Evolutionary conservation across 2,113 vertebrate genomes (phyloP).

Genomic region (Chrysemys picta): DNA sequence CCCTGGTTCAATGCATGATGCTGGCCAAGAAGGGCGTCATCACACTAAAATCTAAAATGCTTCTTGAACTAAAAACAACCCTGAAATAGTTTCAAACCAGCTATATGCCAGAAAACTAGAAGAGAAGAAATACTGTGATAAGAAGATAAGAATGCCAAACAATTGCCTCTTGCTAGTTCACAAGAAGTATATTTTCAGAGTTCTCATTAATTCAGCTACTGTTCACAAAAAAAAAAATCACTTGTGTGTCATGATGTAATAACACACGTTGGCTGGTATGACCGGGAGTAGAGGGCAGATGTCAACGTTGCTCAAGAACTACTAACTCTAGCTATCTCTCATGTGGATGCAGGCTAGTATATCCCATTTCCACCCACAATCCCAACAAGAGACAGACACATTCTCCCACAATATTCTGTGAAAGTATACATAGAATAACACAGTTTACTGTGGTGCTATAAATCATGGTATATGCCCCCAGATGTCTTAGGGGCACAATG

Average conservation of each 20-base stretch:
- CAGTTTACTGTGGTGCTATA: not conserved
- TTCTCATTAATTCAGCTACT: not conserved
- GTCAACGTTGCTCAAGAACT: not conserved
- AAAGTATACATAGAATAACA: not conserved
- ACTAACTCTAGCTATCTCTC: not conserved
- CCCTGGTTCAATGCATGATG: not conserved
- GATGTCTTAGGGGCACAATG: not conserved
- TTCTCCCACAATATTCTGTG: not conserved
- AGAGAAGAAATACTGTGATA: not conserved
- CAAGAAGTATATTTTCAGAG: not conserved
- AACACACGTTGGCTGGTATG: not conserved
- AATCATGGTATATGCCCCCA: not conserved
- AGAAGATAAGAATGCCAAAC: not conserved
- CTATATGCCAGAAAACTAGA: not conserved
- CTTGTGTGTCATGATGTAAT: not conserved
- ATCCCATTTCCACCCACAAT: not conserved
- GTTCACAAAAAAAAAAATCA: not conserved
- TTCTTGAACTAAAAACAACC: not conserved
- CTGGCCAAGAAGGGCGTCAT: not conserved
- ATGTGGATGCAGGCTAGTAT: not conserved
- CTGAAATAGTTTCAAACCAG: accelerated
- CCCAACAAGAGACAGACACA: not conserved
- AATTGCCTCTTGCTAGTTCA: not conserved
- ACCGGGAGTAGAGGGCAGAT: not conserved
- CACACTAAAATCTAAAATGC: not conserved